Percentiles rank a stretch among this genome's conserved stretches.
Evolutionary conservation across 2,888 invertebrate genomes (phyloP).

Genomic region (Endomychus coccineus): DNA sequence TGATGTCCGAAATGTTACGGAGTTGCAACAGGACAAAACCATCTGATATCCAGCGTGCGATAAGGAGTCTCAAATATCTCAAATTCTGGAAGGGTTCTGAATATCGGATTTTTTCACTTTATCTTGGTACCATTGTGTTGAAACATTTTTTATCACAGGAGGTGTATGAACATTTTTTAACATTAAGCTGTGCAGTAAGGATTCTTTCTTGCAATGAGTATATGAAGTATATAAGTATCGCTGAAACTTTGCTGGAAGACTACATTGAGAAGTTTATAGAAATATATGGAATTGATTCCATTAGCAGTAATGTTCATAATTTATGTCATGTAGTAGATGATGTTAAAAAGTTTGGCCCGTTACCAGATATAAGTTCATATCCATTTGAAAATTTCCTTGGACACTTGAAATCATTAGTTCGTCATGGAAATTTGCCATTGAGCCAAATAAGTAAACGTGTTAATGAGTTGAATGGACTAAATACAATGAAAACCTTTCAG

Average conservation of each 20-base stretch:
- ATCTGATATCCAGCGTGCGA: constrained; percentile 18
- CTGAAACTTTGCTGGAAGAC: constrained; percentile 10
- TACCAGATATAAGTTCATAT: constrained; percentile 13
- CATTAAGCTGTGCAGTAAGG: constrained; percentile 6
- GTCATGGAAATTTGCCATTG: constrained; percentile 15
- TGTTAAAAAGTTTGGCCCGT: constrained; percentile 17
- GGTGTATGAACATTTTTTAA: constrained; percentile 1
- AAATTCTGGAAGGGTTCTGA: constrained; percentile 23
- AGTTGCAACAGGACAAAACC: constrained; percentile 17
- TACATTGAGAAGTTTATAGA: constrained; percentile 16
- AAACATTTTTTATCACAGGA: constrained; percentile 16
- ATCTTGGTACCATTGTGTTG: constrained; percentile 22
- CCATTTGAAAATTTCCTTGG: constrained; percentile 15
- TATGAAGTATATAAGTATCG: constrained; percentile 6
- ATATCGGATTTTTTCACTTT: constrained; percentile 23
- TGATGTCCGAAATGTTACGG: constrained; percentile 14
- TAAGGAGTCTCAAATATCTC: constrained; percentile 19
- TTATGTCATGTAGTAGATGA: constrained; percentile 18
- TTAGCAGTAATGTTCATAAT: constrained; percentile 19
- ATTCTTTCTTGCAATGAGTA: constrained; percentile 6
- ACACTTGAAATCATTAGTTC: constrained; percentile 11
- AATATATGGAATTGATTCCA: constrained; percentile 14
- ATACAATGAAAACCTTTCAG: no score
- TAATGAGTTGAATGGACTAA: constrained; percentile 11
- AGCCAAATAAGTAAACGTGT: constrained; percentile 14